Evolutionary conservation across 2,797 vertebrate genomes (phyloP), one percentile per base, ranked within the genome.

Genomic region (Acanthurus lineatus): DNA sequence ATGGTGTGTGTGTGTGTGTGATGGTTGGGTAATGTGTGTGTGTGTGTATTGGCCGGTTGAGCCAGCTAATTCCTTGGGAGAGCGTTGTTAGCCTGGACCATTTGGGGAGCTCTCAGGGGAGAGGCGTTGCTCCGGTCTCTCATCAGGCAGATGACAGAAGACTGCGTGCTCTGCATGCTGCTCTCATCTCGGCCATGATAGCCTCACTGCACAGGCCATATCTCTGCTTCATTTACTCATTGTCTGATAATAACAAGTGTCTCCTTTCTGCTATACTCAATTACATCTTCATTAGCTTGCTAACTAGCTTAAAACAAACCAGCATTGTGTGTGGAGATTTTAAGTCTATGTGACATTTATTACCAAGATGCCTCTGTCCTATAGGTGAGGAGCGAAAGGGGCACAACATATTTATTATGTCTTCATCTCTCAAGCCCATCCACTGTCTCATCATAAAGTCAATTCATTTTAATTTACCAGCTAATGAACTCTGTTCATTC

Each of bases 141-240:
- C 91, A 90, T 94, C 91, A 91, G 76, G 76, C 89, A 86, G 86
- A 91, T 86, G 90, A 88, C 90, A 91, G 85, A 85, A 19, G 76
- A 16, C 73, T 79, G 85, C 88, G 84, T 88, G 89, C 88, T 87
- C 79, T 40, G 88, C 88, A 92, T 92, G 86, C 88, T 72, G 80
- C 79, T n/a, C 85, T 86, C 81, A 59, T 91, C 89, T 69, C 58
- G 10, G 32, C 80, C 86, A 69, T 49, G 82, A 89, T 87, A 85
- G 83, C 81, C 69, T 79, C 73, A 2, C 85, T 82, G 81, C 86
- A 73, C 84, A 77, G 84, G 76, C 90, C 86, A 76, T 92, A 91
- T 92, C 89, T 82, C 85, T 73, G 90, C 86, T 92, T 91, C 90
- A 92, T 93, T 92, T 92, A 88, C 81, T 89, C 89, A 88, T 86